A percentile compares a stretch with the other conserved stretches of the same genome.
phyloP scores from a whole-genome alignment of 2,113 vertebrate species.

The Pitta sordida region DNA sequence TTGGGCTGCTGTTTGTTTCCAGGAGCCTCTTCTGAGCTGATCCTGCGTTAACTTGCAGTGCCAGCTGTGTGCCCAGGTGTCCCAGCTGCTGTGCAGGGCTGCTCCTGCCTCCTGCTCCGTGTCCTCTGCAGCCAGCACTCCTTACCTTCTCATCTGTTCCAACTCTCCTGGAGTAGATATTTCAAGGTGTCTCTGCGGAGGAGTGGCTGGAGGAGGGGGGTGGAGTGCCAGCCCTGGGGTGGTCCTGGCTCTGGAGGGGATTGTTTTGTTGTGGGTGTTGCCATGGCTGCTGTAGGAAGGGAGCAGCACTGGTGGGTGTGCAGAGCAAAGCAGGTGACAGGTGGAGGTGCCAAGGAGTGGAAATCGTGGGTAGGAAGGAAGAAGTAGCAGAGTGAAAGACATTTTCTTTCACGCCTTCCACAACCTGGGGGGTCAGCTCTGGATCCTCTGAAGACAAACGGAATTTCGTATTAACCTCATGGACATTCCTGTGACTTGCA shows the following conservation, averaged over 20 bases:
- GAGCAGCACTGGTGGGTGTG: not conserved
- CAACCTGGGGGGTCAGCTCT: not conserved
- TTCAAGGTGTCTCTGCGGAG: not conserved
- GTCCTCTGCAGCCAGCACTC: no score
- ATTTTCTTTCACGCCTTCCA: not conserved
- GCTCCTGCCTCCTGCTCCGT: no score
- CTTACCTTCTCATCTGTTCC: no score
- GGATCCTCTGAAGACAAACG: not conserved
- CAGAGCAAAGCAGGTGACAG: not conserved
- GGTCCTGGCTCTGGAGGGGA: not conserved
- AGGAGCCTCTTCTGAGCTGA: not conserved
- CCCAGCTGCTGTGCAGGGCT: not conserved
- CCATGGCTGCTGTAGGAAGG: not conserved
- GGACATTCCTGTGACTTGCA: not conserved
- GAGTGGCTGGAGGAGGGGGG: not conserved
- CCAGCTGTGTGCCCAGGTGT: rapidly evolving
- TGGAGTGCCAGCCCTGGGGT: not conserved
- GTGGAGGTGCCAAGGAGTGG: not conserved
- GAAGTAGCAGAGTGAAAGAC: not conserved
- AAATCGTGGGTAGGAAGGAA: not conserved
- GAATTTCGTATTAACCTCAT: not conserved
- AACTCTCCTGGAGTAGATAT: not conserved
- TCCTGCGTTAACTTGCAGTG: not conserved
- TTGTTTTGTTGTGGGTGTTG: not conserved
- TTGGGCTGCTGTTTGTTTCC: not conserved